phyloP scores from a whole-genome alignment of 1,140 invertebrate species.

The Pseudomyrmex cubaensis region DNA sequence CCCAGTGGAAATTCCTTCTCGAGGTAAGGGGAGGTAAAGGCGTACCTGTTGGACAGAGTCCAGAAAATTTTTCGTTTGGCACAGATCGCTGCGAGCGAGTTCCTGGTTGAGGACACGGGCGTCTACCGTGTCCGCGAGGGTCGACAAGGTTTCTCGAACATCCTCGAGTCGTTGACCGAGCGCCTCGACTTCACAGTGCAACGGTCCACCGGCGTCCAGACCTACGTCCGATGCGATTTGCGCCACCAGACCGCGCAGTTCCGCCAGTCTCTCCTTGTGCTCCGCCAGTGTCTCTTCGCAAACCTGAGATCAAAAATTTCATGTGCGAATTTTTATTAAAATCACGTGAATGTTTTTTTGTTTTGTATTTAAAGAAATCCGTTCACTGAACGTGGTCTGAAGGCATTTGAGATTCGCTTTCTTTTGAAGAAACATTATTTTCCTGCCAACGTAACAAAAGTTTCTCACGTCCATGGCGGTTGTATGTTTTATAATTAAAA shows the following conservation, averaged over 20 bases:
- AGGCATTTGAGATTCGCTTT: no score
- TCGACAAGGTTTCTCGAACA: slow-evolving; percentile 90
- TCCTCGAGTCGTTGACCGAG: slow-evolving; percentile 91
- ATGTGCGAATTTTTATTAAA: no score
- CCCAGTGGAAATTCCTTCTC: no score
- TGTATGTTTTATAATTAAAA: no score
- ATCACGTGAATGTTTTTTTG: no score
- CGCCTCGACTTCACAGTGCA: slow-evolving; percentile 91
- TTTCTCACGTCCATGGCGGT: no score
- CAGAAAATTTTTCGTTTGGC: slow-evolving; percentile 87
- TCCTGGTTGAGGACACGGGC: slow-evolving; percentile 86
- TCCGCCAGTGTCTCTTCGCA: slow-evolving; percentile 91
- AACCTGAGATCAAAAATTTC: slow-evolving; percentile 84
- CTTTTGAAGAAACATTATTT: no score
- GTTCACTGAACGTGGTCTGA: no score
- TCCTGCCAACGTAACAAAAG: no score
- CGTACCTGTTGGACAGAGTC: slow-evolving; percentile 88
- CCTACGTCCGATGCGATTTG: slow-evolving; percentile 92
- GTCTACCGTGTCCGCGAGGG: slow-evolving; percentile 91
- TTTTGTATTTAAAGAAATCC: no score
- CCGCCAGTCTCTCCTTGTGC: slow-evolving; percentile 88
- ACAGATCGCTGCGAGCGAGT: slow-evolving; percentile 86
- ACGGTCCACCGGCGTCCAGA: slow-evolving; percentile 88
- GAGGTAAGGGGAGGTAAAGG: neutral
- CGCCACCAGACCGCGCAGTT: slow-evolving; percentile 90